Conservation (phyloP, 1,140 invertebrate species). For the Amyelois transitella region DNA sequence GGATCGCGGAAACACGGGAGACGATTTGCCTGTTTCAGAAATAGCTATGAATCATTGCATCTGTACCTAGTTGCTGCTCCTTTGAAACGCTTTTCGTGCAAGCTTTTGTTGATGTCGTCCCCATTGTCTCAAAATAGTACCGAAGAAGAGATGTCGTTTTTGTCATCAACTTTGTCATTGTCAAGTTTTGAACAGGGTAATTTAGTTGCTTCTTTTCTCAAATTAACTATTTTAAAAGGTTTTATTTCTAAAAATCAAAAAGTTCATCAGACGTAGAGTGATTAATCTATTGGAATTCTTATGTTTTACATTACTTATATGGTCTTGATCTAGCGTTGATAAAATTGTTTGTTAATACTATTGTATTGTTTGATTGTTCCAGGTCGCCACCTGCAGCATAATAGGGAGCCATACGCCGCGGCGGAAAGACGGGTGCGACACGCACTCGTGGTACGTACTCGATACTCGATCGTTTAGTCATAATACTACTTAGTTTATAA, state of each 20-base stretch:
- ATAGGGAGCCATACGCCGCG: slow-evolving; percentile 72
- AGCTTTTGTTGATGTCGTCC: background rate
- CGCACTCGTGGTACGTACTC: slow-evolving; percentile 70
- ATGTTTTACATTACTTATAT: no score
- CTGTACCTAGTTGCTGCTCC: background rate
- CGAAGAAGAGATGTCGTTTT: background rate
- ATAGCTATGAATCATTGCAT: background rate
- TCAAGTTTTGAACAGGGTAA: background rate
- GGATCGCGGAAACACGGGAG: background rate
- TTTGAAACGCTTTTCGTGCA: background rate
- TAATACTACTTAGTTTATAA: no score
- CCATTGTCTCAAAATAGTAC: background rate
- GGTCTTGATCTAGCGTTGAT: no score
- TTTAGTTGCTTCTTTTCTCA: no score
- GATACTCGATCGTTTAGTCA: no score
- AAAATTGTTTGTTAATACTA: no score
- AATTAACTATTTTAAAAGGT: no score
- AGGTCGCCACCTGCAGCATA: slow-evolving; percentile 71
- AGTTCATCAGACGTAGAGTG: no score
- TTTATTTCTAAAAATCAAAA: no score
- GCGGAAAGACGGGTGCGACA: slow-evolving; percentile 73
- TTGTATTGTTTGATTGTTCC: slow-evolving; percentile 38
- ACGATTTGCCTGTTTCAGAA: background rate
- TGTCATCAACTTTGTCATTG: background rate
- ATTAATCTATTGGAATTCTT: no score